Conservation (phyloP, 2,888 invertebrate genomes). For the Cryptus armator region DNA sequence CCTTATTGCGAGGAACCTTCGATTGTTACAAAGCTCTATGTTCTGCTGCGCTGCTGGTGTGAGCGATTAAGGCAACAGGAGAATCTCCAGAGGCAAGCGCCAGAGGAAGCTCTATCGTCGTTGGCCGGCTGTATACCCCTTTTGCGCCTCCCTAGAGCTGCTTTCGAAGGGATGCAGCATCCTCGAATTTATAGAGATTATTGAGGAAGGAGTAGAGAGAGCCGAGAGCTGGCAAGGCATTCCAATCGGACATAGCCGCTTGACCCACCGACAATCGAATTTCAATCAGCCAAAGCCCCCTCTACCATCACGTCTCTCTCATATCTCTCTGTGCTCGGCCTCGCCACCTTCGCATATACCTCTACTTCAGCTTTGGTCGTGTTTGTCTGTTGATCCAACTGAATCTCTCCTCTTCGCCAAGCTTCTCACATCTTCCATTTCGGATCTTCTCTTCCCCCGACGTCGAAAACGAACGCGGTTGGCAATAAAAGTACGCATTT, state of each 20-base stretch:
- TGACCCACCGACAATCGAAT: slow-evolving; percentile 79
- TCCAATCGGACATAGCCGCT: slow-evolving; percentile 80
- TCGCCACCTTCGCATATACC: slow-evolving; percentile 36
- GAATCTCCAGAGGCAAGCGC: slow-evolving; percentile 9
- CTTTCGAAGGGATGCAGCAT: slow-evolving; percentile 42
- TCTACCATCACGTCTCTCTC: slow-evolving; percentile 63
- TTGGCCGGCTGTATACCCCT: slow-evolving; percentile 11
- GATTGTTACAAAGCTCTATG: slow-evolving; percentile 34
- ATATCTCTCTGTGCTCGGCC: slow-evolving; percentile 40
- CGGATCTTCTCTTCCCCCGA: not conserved
- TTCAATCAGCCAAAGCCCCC: slow-evolving; percentile 77
- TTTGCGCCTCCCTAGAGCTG: not conserved
- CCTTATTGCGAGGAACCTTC: slow-evolving; percentile 5
- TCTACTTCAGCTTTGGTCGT: not conserved
- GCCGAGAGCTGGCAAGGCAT: slow-evolving; percentile 75
- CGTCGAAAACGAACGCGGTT: not conserved
- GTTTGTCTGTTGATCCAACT: slow-evolving; percentile 31
- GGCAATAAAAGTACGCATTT: too few relatives aligned
- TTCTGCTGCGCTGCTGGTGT: not conserved
- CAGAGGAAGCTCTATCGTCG: not conserved
- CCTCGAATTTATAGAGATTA: slow-evolving; percentile 69
- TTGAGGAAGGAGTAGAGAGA: slow-evolving; percentile 54
- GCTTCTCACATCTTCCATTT: slow-evolving; percentile 18
- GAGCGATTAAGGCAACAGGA: slow-evolving; percentile 25
- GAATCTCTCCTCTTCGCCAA: not conserved